These are phyloP conservation scores for Ypsolopha sequella DNA, from an alignment of 2,888 invertebrate genomes.

Conservation along the genomic window DNA sequence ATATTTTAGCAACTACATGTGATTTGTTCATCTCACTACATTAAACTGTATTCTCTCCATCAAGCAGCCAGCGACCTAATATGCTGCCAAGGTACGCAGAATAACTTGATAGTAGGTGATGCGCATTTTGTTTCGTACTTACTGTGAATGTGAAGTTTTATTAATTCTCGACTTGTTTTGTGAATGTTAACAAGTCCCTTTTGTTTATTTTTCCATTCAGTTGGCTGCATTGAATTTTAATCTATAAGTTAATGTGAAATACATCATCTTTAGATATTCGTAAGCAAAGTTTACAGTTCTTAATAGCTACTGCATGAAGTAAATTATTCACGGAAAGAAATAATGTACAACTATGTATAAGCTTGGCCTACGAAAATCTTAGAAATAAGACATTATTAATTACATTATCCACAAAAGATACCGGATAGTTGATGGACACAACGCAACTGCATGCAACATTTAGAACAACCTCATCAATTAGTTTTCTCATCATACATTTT, in stretches of 20 bases:
- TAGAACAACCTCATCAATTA: too few relatives aligned
- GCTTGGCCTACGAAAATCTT: not conserved
- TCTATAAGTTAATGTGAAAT: not conserved
- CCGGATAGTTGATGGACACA: too few relatives aligned
- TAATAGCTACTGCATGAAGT: not conserved
- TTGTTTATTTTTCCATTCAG: constrained; percentile 3
- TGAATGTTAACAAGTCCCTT: not conserved
- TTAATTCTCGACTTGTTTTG: constrained; percentile 1
- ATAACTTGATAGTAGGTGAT: constrained; percentile 7
- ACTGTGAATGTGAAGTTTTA: constrained; percentile 2
- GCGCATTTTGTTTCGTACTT: constrained; percentile 5
- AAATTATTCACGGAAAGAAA: not conserved
- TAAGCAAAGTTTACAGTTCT: not conserved
- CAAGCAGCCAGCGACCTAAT: constrained; percentile 68
- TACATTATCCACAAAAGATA: too few relatives aligned
- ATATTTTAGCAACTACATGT: not conserved
- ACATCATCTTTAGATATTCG: not conserved
- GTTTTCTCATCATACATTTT: too few relatives aligned
- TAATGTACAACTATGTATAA: not conserved
- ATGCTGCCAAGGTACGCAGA: constrained; percentile 69
- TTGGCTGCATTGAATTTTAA: constrained; percentile 10
- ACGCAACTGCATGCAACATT: too few relatives aligned
- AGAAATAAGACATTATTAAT: too few relatives aligned
- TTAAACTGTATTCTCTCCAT: constrained; percentile 48
- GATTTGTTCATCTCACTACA: constrained; percentile 7